These are phyloP conservation scores for Nipponacmea schrenckii DNA, from an alignment of 2,888 invertebrate genomes.

Conservation along the genomic window DNA sequence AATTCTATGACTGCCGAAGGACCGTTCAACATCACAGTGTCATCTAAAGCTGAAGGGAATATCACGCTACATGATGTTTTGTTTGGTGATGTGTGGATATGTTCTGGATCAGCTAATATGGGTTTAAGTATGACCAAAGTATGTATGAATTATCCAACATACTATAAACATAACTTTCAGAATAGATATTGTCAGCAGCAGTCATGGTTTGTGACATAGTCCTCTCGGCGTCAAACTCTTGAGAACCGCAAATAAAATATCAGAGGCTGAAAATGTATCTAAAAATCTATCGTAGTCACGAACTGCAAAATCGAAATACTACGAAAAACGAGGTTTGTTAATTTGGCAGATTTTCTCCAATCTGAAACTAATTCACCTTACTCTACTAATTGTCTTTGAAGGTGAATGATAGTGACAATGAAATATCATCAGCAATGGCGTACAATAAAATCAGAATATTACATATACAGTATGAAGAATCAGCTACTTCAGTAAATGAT, in stretches of 20 bases:
- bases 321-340: too few species aligned
- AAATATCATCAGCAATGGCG: slow-evolving; percentile 11
- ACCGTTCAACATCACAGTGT: slow-evolving; percentile 42
- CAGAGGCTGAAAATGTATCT: too few species aligned
- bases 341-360: too few species aligned
- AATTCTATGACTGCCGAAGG: slow-evolving; percentile 28
- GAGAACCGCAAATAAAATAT: too few species aligned
- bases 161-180: too few species aligned
- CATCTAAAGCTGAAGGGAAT: slow-evolving; percentile 32
- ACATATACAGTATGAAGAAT: slow-evolving; percentile 4
- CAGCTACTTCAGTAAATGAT: slow-evolving; percentile 2
- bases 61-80: slow-evolving; percentile 51
- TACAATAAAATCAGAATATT: slow-evolving; percentile 16
- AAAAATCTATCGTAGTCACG: too few species aligned
- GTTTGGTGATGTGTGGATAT: slow-evolving; percentile 66
- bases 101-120: slow-evolving; percentile 65
- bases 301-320: too few species aligned
- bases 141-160: not conserved
- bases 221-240: too few species aligned
- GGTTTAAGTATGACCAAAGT: slow-evolving; percentile 42
- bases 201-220: too few species aligned
- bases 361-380: too few species aligned
- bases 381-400: not conserved
- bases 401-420: slow-evolving; percentile 10
- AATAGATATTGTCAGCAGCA: too few species aligned